phyloP scores from a whole-genome alignment of 2,888 invertebrate species.

The Eupithecia abbreviata region DNA sequence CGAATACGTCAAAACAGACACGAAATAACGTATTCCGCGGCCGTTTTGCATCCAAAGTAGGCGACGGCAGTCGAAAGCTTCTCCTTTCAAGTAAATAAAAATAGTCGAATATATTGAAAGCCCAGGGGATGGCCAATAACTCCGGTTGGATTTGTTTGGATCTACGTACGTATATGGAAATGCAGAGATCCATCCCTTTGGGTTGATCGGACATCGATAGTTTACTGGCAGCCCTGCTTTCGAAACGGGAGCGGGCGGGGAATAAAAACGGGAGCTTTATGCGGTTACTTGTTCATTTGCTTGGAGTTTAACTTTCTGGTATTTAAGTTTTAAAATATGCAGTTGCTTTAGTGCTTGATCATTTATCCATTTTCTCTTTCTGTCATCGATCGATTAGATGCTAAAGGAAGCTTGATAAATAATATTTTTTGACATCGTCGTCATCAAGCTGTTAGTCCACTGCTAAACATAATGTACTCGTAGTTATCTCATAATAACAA shows the following conservation, averaged over 20 bases:
- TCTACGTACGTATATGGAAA: slow-evolving; percentile 76
- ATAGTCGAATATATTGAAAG: slow-evolving; percentile 76
- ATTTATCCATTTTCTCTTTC: not conserved
- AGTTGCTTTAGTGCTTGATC: not conserved
- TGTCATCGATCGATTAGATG: not conserved
- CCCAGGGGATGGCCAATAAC: slow-evolving; percentile 79
- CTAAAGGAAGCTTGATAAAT: not conserved
- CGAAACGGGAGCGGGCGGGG: slow-evolving; percentile 32
- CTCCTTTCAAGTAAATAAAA: slow-evolving; percentile 74
- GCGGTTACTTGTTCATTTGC: slow-evolving; percentile 27
- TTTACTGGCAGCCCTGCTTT: slow-evolving; percentile 52
- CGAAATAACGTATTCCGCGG: slow-evolving; percentile 68
- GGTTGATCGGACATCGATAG: slow-evolving; percentile 57
- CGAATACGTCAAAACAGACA: slow-evolving; percentile 49
- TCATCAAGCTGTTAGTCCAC: not conserved
- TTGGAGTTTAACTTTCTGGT: not conserved
- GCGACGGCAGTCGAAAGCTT: slow-evolving; percentile 59
- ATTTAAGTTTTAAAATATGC: slow-evolving; percentile 2
- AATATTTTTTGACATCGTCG: not conserved
- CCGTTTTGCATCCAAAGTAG: slow-evolving; percentile 63
- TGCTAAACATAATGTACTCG: not conserved
- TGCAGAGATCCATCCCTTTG: slow-evolving; percentile 54
- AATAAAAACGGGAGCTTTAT: slow-evolving; percentile 24
- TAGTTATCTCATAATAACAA: not conserved
- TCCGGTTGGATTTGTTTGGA: slow-evolving; percentile 71